phyloP scores from a whole-genome alignment of 2,888 invertebrate species.

The Cryptocephalus moraei region DNA sequence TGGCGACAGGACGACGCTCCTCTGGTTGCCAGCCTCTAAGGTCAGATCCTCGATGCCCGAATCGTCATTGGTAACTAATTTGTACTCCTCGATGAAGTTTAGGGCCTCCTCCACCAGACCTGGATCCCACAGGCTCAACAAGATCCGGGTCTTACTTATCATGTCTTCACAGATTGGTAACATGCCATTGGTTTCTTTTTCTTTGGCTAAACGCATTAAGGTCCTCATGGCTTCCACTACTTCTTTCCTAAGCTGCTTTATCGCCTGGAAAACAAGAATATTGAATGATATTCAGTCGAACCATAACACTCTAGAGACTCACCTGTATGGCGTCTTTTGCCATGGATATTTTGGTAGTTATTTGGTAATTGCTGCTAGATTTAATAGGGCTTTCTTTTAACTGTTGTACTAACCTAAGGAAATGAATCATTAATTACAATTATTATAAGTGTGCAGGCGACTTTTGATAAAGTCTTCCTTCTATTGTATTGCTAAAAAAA shows the following conservation, averaged over 20 bases:
- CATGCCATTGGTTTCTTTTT: conserved; percentile 64
- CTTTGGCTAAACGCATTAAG: conserved; percentile 61
- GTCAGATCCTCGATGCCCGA: conserved; percentile 33
- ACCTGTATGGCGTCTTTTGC: conserved; percentile 71
- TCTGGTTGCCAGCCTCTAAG: conserved; percentile 22
- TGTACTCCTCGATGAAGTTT: conserved; percentile 70
- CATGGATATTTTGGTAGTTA: conserved; percentile 67
- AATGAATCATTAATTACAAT: neutral
- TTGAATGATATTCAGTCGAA: neutral
- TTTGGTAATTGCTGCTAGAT: conserved; percentile 46
- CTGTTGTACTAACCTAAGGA: conserved; percentile 62
- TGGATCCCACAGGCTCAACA: conserved; percentile 78
- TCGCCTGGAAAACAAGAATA: conserved; percentile 40
- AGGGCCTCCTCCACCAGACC: conserved; percentile 77
- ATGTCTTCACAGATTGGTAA: conserved; percentile 66
- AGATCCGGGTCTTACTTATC: conserved; percentile 66
- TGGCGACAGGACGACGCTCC: conserved; percentile 46
- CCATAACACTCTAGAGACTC: conserved; percentile 5
- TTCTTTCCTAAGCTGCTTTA: conserved; percentile 65
- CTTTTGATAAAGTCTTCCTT: no score
- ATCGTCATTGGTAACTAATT: conserved; percentile 39
- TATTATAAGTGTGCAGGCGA: no score
- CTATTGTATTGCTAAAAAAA: no score
- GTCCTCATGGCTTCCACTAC: conserved; percentile 69
- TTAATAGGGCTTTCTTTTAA: conserved; percentile 65